These are phyloP conservation scores for Pachydiplax longipennis DNA, from an alignment of 2,888 invertebrate genomes.

Conservation along the genomic window DNA sequence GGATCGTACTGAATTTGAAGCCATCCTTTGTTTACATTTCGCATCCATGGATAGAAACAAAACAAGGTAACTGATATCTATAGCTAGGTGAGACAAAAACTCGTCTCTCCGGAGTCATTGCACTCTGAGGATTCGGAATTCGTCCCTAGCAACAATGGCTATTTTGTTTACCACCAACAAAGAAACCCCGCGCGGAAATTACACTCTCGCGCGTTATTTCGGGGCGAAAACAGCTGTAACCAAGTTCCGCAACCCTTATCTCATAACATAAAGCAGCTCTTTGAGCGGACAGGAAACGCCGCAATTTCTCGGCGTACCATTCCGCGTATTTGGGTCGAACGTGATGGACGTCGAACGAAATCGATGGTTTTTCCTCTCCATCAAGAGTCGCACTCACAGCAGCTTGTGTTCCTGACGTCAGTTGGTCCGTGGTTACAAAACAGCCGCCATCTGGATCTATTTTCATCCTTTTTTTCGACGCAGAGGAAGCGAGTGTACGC, in stretches of 20 bases:
- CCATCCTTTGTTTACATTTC: too few relatives aligned
- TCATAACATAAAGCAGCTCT: neutral
- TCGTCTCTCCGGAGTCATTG: too few relatives aligned
- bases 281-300: neutral
- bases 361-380: neutral
- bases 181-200: neutral
- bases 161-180: too few relatives aligned
- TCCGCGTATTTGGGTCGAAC: neutral
- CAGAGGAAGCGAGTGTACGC: constrained; percentile 21
- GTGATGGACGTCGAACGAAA: constrained; percentile 6
- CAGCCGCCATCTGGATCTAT: constrained; percentile 39
- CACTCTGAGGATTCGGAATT: too few relatives aligned
- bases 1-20: too few relatives aligned
- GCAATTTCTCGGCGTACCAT: neutral
- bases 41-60: too few relatives aligned
- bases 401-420: constrained; percentile 24
- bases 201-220: neutral
- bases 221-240: neutral
- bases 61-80: too few relatives aligned
- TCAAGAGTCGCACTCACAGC: constrained; percentile 7
- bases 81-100: too few relatives aligned
- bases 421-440: constrained; percentile 33
- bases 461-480: constrained; percentile 34
- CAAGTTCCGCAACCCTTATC: neutral
- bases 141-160: too few relatives aligned